These are phyloP conservation scores for Pteronura brasiliensis DNA, from an alignment of 2,113 vertebrate genomes.

Conservation along the genomic window DNA sequence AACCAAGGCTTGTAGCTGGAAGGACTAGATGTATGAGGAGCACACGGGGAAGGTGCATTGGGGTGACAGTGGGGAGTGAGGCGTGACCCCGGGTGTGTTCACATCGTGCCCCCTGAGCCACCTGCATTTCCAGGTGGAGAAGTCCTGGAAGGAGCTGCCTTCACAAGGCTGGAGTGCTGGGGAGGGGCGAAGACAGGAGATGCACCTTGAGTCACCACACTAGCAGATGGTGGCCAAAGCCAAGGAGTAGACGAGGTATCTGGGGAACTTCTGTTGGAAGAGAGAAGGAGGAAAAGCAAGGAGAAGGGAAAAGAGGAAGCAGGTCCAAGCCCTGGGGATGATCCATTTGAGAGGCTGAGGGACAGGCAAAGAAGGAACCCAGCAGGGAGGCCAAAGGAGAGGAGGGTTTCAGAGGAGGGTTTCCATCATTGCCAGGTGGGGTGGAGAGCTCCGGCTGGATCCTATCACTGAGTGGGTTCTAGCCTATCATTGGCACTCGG, in stretches of 20 bases:
- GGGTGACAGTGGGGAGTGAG: background rate
- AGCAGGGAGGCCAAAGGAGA: background rate
- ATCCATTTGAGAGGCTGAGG: background rate
- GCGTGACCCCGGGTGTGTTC: background rate
- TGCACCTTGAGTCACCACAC: background rate
- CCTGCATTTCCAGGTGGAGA: background rate
- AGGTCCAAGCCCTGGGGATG: background rate
- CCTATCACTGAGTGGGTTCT: background rate
- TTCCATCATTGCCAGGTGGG: background rate
- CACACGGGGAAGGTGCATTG: background rate
- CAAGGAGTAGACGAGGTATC: background rate
- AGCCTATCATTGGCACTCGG: background rate
- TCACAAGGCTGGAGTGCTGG: background rate
- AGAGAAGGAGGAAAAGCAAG: background rate
- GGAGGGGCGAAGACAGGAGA: background rate
- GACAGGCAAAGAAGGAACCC: background rate
- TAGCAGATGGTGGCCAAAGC: background rate
- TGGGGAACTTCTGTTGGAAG: background rate
- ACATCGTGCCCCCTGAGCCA: background rate
- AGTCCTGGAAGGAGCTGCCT: background rate
- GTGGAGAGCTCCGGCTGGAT: background rate
- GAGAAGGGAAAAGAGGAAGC: background rate
- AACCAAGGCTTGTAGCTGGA: fast-evolving
- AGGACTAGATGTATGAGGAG: no score
- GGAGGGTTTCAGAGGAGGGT: background rate